A percentile compares a stretch with the other conserved stretches of the same genome.
Conservation (phyloP, 2,888 invertebrate species). For the Agriopis aurantiaria region DNA sequence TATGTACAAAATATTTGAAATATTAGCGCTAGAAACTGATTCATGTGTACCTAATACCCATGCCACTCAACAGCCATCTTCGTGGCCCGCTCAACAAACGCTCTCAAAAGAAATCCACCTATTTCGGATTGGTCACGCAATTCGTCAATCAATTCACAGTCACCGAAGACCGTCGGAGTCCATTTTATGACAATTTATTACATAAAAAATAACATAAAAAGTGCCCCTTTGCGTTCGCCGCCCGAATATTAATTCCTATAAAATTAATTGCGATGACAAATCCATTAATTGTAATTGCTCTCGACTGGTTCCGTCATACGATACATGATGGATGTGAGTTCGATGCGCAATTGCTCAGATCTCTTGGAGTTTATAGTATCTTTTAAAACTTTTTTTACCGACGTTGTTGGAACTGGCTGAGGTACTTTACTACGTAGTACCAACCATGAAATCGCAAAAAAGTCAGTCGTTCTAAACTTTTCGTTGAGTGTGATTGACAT, state of each 20-base stretch:
- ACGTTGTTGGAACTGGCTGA: too few species aligned
- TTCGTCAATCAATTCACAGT: conserved; percentile 85
- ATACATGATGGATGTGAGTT: conserved; percentile 47
- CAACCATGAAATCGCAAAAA: too few species aligned
- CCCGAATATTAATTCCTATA: conserved; percentile 84
- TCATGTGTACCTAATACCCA: not conserved
- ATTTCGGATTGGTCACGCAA: conserved; percentile 85
- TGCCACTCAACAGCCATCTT: conserved; percentile 35
- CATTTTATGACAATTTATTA: conserved; percentile 82
- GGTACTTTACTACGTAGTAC: too few species aligned
- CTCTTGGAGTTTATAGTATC: not conserved
- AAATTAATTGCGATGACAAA: conserved; percentile 86
- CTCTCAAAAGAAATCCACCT: conserved; percentile 83
- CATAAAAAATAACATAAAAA: conserved; percentile 66
- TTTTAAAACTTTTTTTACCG: not conserved
- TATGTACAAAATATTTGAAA: not conserved
- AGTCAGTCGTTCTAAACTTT: too few species aligned
- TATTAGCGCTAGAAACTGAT: not conserved
- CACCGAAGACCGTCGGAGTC: conserved; percentile 76
- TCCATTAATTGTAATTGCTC: conserved; percentile 82
- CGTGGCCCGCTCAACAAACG: conserved; percentile 69
- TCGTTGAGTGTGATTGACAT: too few species aligned
- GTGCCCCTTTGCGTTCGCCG: conserved; percentile 79
- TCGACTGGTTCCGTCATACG: conserved; percentile 66
- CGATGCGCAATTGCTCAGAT: conserved; percentile 35